Evolutionary conservation across 2,797 vertebrate genomes (phyloP).

Genomic region (Limnodromus scolopaceus): DNA sequence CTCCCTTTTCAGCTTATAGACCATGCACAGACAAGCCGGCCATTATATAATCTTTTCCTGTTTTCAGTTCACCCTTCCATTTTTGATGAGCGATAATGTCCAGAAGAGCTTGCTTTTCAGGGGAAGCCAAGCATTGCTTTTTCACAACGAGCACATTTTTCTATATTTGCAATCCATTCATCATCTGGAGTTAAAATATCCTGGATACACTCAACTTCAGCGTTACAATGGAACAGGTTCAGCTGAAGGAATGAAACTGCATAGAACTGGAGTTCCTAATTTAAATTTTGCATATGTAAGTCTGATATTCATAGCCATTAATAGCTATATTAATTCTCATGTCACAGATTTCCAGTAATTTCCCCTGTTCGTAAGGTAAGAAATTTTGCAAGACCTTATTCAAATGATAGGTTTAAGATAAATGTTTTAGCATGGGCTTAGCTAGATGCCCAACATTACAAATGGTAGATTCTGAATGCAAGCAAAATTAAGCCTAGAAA

Average conservation of each 20-base stretch:
- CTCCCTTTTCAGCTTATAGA: background rate
- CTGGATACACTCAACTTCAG: background rate
- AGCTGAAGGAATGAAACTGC: background rate
- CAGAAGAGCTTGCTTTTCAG: background rate
- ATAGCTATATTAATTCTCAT: background rate
- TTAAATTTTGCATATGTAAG: background rate
- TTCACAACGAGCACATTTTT: background rate
- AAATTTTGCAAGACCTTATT: background rate
- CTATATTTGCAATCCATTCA: background rate
- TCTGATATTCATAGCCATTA: background rate
- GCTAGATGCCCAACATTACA: background rate
- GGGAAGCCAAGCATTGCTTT: background rate
- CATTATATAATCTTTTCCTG: background rate
- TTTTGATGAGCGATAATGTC: background rate
- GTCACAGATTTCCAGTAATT: background rate
- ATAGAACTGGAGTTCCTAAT: background rate
- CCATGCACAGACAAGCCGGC: background rate
- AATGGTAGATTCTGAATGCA: background rate
- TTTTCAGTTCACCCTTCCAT: background rate
- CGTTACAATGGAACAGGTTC: background rate
- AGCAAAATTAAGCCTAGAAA: background rate
- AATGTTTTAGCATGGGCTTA: background rate
- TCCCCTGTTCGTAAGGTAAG: background rate
- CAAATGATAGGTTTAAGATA: background rate
- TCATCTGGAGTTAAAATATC: background rate